These are phyloP conservation scores for Drosophila arizonae DNA, from an alignment of 1,140 invertebrate genomes.

Conservation along the genomic window DNA sequence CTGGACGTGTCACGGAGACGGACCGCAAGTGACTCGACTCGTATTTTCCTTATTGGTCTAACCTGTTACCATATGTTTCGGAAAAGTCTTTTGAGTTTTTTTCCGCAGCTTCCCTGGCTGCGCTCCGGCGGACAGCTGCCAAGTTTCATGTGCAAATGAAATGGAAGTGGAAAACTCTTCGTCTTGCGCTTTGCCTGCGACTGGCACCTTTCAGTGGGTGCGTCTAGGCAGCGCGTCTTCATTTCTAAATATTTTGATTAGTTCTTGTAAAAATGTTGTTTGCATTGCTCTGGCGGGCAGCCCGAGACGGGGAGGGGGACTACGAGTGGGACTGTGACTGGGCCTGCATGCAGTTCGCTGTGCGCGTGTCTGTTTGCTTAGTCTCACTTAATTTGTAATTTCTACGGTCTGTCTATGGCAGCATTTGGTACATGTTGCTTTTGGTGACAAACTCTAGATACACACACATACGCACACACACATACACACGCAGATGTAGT, in stretches of 20 bases:
- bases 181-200: constrained; percentile 21
- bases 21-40: background rate
- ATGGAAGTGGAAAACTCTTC: constrained; percentile 31
- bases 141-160: constrained; percentile 40
- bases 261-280: constrained; percentile 64
- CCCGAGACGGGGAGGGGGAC: background rate
- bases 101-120: constrained; percentile 9
- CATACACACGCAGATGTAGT: background rate
- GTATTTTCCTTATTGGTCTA: constrained; percentile 36
- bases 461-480: constrained; percentile 15
- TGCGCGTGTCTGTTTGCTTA: constrained; percentile 47
- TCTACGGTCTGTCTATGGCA: constrained; percentile 49
- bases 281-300: constrained; percentile 24
- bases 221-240: background rate
- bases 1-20: background rate
- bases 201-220: constrained; percentile 63
- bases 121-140: constrained; percentile 31
- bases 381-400: constrained; percentile 60
- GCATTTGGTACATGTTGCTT: constrained; percentile 71
- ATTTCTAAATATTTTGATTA: constrained; percentile 74
- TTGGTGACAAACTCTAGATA: constrained; percentile 56
- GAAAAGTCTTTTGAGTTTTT: constrained; percentile 46
- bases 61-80: constrained; percentile 51
- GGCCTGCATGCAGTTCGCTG: constrained; percentile 15
- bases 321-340: background rate